Base-by-base conservation (phyloP, 2,113 vertebrate species). In the Himantopus leucocephalus region DNA sequence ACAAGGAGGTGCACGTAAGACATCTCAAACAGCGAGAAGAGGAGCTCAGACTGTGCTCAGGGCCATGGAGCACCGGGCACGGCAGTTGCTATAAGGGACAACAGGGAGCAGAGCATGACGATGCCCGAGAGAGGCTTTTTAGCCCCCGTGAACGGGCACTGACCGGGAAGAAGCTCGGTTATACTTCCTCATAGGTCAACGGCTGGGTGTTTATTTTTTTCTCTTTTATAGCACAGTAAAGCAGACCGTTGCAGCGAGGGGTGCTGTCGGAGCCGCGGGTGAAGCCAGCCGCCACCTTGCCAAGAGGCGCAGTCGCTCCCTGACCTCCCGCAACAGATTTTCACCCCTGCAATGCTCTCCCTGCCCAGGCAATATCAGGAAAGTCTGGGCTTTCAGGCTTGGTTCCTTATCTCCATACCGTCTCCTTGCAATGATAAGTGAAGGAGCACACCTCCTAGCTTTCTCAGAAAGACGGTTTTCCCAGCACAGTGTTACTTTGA, bases 171-270 rank as follows among this genome's bases (percentile, higher is more conserved):
- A 19, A 60, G n/a, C 70, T 93, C 8, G 2, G 35, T 53, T 48
- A 1, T 7, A 3, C 10, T 85, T 85, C 66, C 2, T 0, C 5
- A 0, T 23, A 14, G 48, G 6, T 19, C 53, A 43, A 0, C 0
- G 0, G 17, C 5, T 66, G 45, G 14, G 12, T 39, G 67, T 6
- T 39, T 39, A 9, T 64, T 64, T 50, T 12, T 35, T 55, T 18
- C 32, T 35, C 52, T 32, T 21, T 35, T 30, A 6, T 3, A 58
- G 72, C 82, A 21, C 45, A 9, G 39, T 20, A 27, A 19, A 79
- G 66, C 71, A n/a, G 73, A 2, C 2, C 1, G 27, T 29, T 37
- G n/a, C 53, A 53, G 70, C 19, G 12, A 4, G 10, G 62, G 11
- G 34, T 14, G 48, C 67, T 73, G 32, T 12, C 0, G 2, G 50